Evolutionary conservation across 1,140 invertebrate species (phyloP).

Genomic region (Phymorhynchus buccinoides): DNA sequence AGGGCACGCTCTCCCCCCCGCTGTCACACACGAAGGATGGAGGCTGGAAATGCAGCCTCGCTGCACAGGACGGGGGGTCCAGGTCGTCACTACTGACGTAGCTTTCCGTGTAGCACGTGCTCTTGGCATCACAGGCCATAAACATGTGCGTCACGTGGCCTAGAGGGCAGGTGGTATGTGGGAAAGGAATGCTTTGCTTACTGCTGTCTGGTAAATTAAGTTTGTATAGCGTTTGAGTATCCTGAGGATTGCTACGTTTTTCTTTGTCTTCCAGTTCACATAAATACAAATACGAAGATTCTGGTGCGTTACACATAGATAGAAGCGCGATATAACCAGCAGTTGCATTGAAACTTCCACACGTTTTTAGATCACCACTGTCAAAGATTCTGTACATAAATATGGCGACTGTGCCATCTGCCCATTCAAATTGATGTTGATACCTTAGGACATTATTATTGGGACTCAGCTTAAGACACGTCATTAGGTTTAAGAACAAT

Average conservation of each 20-base stretch:
- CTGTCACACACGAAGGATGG: neutral
- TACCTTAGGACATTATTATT: too few relatives aligned
- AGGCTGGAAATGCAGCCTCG: neutral
- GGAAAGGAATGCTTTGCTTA: neutral
- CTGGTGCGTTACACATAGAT: neutral
- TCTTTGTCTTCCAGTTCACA: neutral
- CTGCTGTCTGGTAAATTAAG: neutral
- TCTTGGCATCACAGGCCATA: conserved; percentile 22
- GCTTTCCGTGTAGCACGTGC: conserved; percentile 6
- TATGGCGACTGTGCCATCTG: neutral
- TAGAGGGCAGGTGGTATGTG: neutral
- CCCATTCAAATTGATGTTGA: neutral
- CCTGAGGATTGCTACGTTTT: neutral
- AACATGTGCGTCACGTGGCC: conserved; percentile 26
- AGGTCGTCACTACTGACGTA: neutral
- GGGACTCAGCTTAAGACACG: too few relatives aligned
- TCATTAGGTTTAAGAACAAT: too few relatives aligned
- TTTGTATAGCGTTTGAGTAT: neutral
- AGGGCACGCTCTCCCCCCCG: conserved; percentile 2
- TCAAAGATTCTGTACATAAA: neutral
- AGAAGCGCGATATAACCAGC: neutral
- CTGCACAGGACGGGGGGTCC: neutral
- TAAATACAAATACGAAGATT: neutral
- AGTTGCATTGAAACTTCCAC: neutral
- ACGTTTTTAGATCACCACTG: neutral